A percentile compares a stretch with the other conserved stretches of the same genome.
phyloP scores from a whole-genome alignment of 2,888 invertebrate genomes.

The Ophraella communa region DNA sequence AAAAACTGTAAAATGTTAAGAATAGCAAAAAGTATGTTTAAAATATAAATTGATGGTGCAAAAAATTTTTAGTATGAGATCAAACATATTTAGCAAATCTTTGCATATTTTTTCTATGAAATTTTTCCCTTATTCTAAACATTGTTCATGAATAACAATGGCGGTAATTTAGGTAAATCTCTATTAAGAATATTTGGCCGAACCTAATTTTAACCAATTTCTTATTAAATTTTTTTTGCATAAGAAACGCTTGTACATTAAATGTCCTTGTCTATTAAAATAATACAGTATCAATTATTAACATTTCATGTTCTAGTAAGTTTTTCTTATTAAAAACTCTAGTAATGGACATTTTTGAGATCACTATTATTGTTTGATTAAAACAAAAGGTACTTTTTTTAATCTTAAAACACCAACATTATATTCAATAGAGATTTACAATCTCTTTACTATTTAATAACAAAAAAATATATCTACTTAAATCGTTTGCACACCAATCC shows the following conservation, averaged over 20 bases:
- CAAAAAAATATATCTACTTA: constrained; percentile 6
- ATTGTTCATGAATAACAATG: background rate
- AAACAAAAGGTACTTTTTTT: background rate
- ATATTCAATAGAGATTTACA: constrained; percentile 5
- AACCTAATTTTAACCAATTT: no score
- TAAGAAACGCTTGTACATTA: no score
- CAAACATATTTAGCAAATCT: constrained; percentile 1
- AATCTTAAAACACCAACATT: background rate
- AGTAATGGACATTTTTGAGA: no score
- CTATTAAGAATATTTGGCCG: background rate
- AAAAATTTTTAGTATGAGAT: background rate
- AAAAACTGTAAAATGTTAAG: constrained; percentile 5
- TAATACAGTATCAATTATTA: no score
- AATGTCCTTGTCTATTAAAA: no score
- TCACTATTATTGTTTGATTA: no score
- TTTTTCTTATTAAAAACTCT: no score
- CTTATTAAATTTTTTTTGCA: no score
- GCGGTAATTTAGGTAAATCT: background rate
- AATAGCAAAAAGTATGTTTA: background rate
- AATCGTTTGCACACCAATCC: constrained; percentile 46
- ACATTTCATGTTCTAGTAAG: no score
- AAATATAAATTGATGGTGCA: background rate
- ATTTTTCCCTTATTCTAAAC: background rate
- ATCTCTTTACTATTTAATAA: background rate
- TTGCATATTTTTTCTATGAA: background rate